A percentile compares a stretch with the other conserved stretches of the same genome.
phyloP scores from a whole-genome alignment of 2,888 invertebrate species.

The Caenorhabditis japonica region DNA sequence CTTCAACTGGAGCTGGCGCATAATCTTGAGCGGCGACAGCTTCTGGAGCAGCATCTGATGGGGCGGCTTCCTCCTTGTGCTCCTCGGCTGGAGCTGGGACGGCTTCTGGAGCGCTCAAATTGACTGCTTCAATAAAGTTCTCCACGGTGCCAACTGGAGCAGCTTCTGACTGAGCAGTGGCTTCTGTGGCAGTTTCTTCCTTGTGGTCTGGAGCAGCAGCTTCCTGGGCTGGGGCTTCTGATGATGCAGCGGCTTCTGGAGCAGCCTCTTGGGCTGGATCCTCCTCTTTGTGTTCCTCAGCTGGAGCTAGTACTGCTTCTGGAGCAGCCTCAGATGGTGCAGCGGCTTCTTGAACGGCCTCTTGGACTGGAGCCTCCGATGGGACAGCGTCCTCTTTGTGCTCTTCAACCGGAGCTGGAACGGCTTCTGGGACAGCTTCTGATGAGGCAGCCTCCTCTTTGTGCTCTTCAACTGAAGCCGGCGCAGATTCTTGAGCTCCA shows the following conservation, averaged over 20 bases:
- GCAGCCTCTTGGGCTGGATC: slow-evolving; percentile 21
- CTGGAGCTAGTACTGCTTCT: slow-evolving; percentile 5
- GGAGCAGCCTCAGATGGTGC: slow-evolving; percentile 13
- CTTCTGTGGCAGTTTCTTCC: slow-evolving; percentile 50
- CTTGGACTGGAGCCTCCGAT: background rate
- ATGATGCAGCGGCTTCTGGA: slow-evolving; percentile 9
- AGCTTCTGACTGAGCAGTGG: no score
- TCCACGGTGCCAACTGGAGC: slow-evolving; percentile 29
- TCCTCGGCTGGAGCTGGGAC: background rate
- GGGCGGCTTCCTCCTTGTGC: background rate
- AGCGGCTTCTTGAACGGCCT: background rate
- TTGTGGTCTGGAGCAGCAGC: no score
- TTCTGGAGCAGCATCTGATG: background rate
- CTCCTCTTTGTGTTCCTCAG: slow-evolving; percentile 16
- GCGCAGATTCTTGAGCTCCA: background rate
- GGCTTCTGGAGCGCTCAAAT: background rate
- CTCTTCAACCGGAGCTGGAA: background rate
- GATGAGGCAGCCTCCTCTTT: background rate
- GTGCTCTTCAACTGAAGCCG: slow-evolving; percentile 1
- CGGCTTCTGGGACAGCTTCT: background rate
- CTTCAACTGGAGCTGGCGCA: background rate
- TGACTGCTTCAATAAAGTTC: background rate
- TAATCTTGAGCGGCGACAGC: background rate
- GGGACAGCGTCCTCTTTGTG: background rate
- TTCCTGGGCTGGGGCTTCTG: slow-evolving; percentile 45